Evolutionary conservation across 2,888 invertebrate genomes (phyloP), one percentile per base, ranked within the genome.

Genomic region (Lutraria lutraria): DNA sequence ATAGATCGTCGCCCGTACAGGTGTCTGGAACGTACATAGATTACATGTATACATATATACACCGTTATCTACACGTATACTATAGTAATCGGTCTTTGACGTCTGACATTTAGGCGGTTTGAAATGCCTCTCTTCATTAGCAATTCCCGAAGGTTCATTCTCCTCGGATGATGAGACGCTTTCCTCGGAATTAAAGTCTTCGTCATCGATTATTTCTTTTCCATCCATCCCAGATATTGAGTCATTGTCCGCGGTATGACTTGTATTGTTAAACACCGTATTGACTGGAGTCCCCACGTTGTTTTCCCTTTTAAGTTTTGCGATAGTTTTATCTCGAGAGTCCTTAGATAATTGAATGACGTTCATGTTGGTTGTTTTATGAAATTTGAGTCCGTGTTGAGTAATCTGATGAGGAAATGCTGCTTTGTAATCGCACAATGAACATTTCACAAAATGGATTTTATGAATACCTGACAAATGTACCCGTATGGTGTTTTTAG

Each of bases 341-440:
- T 90, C 89, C 72, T 92, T 92, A 0, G 92, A 89, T 16, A 92
- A 83, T 72, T 92, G 92, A 19, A 91, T 90, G 31, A 92, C 92
- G 25, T 92, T 89, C 19, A 91, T 83, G 34, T 91, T 89, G 1
- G 85, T 89, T 16, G 89, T 89, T 79, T 91, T 90, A 56, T 92
- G 92, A 68, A 89, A 88, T n/a, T 89, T 90, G 76, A 90, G 56
- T 8, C 91, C 92, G 76, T 92, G 92, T 29, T 91, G 88, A 15
- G 85, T 89, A 12, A 92, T 90, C 82, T 92, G 92, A 63, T 92
- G 91, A 10, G 92, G 92, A 80, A 92, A 92, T 15, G 92, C 92
- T 3, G 91, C 92, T 29, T 86, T 92, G 81, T 91, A 92, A 56
- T 90, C 91, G 83, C 92, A 92, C 25, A 91, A 63, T 12, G 92